Conservation (phyloP, 2,888 invertebrate genomes). For the Caenorhabditis doughertyi region DNA sequence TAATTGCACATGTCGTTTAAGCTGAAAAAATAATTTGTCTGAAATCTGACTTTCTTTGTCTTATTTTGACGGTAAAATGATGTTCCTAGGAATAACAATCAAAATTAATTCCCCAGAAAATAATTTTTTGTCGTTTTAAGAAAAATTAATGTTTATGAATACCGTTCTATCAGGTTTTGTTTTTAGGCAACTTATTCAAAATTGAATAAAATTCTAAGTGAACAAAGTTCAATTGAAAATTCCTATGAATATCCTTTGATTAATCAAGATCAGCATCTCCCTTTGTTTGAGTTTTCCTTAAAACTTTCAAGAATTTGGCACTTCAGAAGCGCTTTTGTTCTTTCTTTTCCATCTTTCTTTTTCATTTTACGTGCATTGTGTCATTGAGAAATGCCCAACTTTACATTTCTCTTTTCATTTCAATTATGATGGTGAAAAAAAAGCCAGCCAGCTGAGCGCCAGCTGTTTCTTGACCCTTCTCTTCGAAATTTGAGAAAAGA, state of each 20-base stretch:
- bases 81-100: no score
- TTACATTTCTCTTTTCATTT: background rate
- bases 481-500: slow-evolving; percentile 19
- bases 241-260: background rate
- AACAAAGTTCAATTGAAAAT: background rate
- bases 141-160: no score
- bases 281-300: background rate
- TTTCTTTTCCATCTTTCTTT: background rate
- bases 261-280: background rate
- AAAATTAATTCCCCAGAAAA: no score
- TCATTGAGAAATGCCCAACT: background rate
- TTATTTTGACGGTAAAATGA: no score
- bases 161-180: no score
- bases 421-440: background rate
- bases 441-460: slow-evolving; percentile 36
- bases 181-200: no score
- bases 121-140: no score
- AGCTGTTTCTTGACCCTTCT: slow-evolving; percentile 42
- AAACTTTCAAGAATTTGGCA: background rate
- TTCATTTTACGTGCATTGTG: background rate
- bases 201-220: no score
- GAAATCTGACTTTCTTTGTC: no score
- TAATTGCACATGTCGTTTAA: no score
- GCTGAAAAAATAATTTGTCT: no score
- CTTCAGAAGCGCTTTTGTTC: background rate